Conservation (phyloP, 2,888 invertebrate genomes). For the Stenurella melanura region DNA sequence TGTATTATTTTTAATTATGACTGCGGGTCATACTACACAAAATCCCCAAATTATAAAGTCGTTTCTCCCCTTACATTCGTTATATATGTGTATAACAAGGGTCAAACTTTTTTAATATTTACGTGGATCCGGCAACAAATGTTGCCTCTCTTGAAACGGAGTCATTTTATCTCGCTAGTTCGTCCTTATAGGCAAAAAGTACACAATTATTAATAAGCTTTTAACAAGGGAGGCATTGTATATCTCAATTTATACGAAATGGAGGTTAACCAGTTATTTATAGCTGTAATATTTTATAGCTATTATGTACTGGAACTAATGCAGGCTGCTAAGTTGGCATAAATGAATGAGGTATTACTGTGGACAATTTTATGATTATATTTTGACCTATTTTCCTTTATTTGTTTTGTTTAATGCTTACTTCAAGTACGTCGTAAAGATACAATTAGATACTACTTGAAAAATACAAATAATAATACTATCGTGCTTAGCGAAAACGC, state of each 20-base stretch:
- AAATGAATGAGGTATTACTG: neutral
- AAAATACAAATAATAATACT: no score
- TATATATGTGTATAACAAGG: conserved; percentile 19
- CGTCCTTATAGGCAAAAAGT: neutral
- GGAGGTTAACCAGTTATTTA: neutral
- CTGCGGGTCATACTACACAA: neutral
- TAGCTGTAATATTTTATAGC: neutral
- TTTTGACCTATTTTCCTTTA: neutral
- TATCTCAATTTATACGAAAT: neutral
- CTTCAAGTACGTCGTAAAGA: no score
- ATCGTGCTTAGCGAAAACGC: no score
- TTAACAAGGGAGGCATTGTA: neutral
- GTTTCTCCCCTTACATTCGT: neutral
- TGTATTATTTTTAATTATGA: conserved; percentile 20
- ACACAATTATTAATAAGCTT: conserved; percentile 21
- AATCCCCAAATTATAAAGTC: neutral
- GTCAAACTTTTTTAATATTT: conserved; percentile 25
- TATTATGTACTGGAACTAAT: neutral
- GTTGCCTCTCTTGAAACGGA: neutral
- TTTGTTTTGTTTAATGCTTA: neutral
- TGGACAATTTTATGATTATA: neutral
- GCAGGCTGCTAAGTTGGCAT: neutral
- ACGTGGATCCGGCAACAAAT: conserved; percentile 14
- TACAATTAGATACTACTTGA: no score
- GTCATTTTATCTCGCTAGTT: neutral